phyloP scores from a whole-genome alignment of 2,113 vertebrate species.

The Toxotes jaculatrix region DNA sequence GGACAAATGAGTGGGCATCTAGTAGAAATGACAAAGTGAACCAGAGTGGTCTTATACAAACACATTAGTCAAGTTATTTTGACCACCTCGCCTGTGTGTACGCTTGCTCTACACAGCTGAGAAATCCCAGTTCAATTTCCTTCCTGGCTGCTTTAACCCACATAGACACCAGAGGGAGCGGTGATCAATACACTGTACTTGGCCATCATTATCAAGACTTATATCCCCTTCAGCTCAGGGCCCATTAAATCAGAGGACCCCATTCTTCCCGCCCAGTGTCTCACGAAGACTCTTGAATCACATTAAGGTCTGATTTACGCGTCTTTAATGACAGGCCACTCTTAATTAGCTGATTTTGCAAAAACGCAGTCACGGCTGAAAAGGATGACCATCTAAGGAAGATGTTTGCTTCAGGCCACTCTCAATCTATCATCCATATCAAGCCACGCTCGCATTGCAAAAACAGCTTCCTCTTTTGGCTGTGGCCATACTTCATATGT shows the following conservation, averaged over 20 bases:
- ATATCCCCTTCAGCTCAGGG: slow-evolving; percentile 75
- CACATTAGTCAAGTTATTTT: slow-evolving; percentile 77
- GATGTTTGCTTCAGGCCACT: slow-evolving; percentile 67
- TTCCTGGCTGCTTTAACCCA: slow-evolving; percentile 70
- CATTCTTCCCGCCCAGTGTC: slow-evolving; percentile 72
- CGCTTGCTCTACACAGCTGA: slow-evolving; percentile 51
- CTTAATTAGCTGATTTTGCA: slow-evolving; percentile 81
- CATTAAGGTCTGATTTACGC: slow-evolving; percentile 79
- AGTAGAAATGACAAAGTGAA: slow-evolving; percentile 64
- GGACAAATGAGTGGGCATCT: slow-evolving; percentile 51
- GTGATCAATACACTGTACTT: slow-evolving; percentile 82
- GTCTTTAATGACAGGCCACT: slow-evolving; percentile 76
- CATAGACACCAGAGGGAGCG: slow-evolving; percentile 73
- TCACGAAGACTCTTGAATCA: slow-evolving; percentile 72
- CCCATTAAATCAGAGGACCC: slow-evolving; percentile 80
- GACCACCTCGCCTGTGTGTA: slow-evolving; percentile 44
- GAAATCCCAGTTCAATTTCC: slow-evolving; percentile 76
- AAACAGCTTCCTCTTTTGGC: slow-evolving; percentile 57
- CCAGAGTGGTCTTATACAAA: slow-evolving; percentile 67
- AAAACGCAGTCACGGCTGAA: slow-evolving; percentile 52
- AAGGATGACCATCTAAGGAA: slow-evolving; percentile 63
- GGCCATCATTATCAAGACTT: slow-evolving; percentile 83
- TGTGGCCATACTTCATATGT: slow-evolving; percentile 52
- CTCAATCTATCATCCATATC: slow-evolving; percentile 67
- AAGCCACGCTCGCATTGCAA: slow-evolving; percentile 54